phyloP scores from a whole-genome alignment of 2,888 invertebrate genomes.

The Holacanthella duospinosa region DNA sequence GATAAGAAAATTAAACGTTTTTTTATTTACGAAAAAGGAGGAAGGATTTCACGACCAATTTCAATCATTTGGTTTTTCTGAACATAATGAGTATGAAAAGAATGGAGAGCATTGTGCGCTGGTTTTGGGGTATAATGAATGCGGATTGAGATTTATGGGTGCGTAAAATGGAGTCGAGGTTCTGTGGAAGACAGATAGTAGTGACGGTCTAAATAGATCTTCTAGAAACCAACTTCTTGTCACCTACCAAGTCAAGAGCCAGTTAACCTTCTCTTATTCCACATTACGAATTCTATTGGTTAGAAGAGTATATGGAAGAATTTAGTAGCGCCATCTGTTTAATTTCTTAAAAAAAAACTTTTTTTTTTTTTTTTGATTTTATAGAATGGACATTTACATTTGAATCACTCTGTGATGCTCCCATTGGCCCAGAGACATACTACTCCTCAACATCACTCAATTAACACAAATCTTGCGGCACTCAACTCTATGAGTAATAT shows the following conservation, averaged over 20 bases:
- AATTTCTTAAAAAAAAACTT: not conserved
- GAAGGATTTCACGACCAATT: no score
- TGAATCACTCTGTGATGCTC: conserved; percentile 24
- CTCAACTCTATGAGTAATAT: conserved; percentile 18
- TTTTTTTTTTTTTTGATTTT: not conserved
- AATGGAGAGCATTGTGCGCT: no score
- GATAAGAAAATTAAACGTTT: no score
- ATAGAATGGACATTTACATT: conserved; percentile 19
- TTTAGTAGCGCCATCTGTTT: not conserved
- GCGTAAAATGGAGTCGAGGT: not conserved
- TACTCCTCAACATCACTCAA: conserved; percentile 12
- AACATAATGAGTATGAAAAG: no score
- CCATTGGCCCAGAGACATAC: conserved; percentile 20
- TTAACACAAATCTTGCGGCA: conserved; percentile 15
- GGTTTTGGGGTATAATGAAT: no score
- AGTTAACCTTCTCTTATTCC: not conserved
- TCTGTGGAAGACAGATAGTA: not conserved
- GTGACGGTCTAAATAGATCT: not conserved
- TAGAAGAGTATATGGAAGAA: no score
- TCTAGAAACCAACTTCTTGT: not conserved
- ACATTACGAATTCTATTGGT: no score
- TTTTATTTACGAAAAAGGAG: no score
- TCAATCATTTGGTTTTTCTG: no score
- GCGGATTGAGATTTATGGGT: conserved; percentile 1
- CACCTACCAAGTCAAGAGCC: not conserved